Evolutionary conservation across 1,140 invertebrate species (phyloP), one percentile per base, ranked within the genome.

Genomic region (Halictus rubicundus): DNA sequence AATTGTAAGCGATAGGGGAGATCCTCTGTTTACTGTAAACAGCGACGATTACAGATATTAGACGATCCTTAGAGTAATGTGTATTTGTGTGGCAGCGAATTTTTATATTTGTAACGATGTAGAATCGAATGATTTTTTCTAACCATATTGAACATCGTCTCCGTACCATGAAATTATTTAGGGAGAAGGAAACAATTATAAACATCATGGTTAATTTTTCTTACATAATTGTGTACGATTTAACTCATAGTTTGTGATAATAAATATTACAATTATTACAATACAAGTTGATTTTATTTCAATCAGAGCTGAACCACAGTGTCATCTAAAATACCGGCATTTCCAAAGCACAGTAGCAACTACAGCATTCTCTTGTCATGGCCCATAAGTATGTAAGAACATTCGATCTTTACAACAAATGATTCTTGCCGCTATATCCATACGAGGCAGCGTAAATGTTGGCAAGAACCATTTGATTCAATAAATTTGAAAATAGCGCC

Each of bases 241-340:
- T 90, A 88, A 90, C 86, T 89, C 65, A 90, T 92, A 91, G 89
- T 92, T 91, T 92, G 90, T 92, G 90, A 92, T 92, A 92, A 92
- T 92, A 92, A 92, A 91, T 89, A 88, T 90, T 91, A 90, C 88
- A 88, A 91, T 89, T 90, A 88, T 85, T 86, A 86, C 73, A 68
- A 25, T 65, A 72, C 14, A 76, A 59, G 10, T 10, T 27, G 1
- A 52, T 52, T n/a, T 21, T 23, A n/a, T 14, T 32, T 19, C n/a
- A 2, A n/a, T n/a, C n/a, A n/a, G n/a, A n/a, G n/a, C n/a, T n/a
- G n/a, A n/a, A n/a, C n/a, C n/a, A n/a, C n/a, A n/a, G n/a, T n/a
- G n/a, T n/a, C n/a, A n/a, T n/a, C n/a, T n/a, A n/a, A n/a, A n/a
- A n/a, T n/a, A n/a, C n/a, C n/a, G n/a, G n/a, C n/a, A n/a, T n/a